Evolutionary conservation across 1,140 invertebrate species (phyloP).

Genomic region (Drosophila aff.): DNA sequence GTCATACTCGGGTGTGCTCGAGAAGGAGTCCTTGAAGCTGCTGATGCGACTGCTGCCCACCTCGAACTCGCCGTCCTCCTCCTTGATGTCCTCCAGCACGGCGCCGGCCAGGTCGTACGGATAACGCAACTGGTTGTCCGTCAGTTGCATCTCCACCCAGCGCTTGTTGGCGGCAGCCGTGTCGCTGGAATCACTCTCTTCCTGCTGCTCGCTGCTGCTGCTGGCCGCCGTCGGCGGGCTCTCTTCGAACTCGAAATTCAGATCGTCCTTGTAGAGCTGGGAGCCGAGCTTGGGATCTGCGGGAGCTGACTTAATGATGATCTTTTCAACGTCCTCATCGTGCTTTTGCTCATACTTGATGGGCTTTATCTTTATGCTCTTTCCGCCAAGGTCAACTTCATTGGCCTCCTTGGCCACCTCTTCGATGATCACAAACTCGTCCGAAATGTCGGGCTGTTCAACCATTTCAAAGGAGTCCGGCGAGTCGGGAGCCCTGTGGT

Average conservation of each 20-base stretch:
- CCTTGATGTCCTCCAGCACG: conserved; percentile 95
- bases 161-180: conserved; percentile 92
- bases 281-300: conserved; percentile 85
- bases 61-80: conserved; percentile 95
- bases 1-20: conserved; percentile 93
- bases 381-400: conserved; percentile 92
- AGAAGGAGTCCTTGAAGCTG: conserved; percentile 91
- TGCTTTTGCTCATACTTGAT: conserved; percentile 87
- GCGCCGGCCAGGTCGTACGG: conserved; percentile 90
- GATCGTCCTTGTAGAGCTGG: conserved; percentile 86
- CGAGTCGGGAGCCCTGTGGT: conserved; percentile 89
- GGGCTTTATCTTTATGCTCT: conserved; percentile 89
- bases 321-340: conserved; percentile 91
- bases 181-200: conserved; percentile 86
- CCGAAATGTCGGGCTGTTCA: conserved; percentile 93
- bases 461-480: conserved; percentile 96
- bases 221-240: conserved; percentile 87
- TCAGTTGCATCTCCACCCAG: conserved; percentile 95
- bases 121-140: conserved; percentile 88
- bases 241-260: conserved; percentile 91
- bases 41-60: conserved; percentile 91
- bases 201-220: conserved; percentile 79
- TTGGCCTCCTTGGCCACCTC: conserved; percentile 93
- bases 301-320: conserved; percentile 88
- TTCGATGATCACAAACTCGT: conserved; percentile 94